A percentile compares a stretch with the other conserved stretches of the same genome.
These are phyloP conservation scores for Sander lucioperca DNA, from an alignment of 2,113 vertebrate genomes.

Conservation along the genomic window DNA sequence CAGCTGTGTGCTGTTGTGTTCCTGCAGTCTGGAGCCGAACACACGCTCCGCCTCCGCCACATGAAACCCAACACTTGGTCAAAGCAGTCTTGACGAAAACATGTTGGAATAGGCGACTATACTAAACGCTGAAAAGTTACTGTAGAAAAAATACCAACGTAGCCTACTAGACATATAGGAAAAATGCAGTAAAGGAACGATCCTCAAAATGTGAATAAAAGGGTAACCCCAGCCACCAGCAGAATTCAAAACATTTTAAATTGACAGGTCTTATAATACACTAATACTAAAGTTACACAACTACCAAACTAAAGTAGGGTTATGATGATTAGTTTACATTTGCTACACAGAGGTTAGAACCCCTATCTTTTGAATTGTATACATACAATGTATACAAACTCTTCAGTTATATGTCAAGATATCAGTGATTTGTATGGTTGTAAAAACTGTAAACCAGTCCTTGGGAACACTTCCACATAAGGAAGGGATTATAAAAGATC, in stretches of 20 bases:
- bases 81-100: neutral
- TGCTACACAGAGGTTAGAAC: neutral
- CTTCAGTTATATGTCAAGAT: neutral
- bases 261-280: neutral
- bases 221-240: rapidly evolving
- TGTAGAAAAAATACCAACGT: neutral
- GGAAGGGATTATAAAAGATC: neutral
- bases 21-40: constrained; percentile 30
- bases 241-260: neutral
- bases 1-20: constrained; percentile 53
- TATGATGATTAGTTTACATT: neutral
- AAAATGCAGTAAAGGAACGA: neutral
- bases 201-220: no score
- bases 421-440: neutral
- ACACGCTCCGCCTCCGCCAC: constrained; percentile 64
- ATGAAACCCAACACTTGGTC: constrained; percentile 64
- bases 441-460: neutral
- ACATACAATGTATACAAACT: neutral
- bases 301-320: neutral
- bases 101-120: neutral
- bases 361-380: neutral
- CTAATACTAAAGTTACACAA: neutral
- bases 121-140: neutral
- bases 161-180: neutral
- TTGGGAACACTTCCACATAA: neutral